phyloP scores from a whole-genome alignment of 2,797 vertebrate genomes.

The Muscicapa comitata region DNA sequence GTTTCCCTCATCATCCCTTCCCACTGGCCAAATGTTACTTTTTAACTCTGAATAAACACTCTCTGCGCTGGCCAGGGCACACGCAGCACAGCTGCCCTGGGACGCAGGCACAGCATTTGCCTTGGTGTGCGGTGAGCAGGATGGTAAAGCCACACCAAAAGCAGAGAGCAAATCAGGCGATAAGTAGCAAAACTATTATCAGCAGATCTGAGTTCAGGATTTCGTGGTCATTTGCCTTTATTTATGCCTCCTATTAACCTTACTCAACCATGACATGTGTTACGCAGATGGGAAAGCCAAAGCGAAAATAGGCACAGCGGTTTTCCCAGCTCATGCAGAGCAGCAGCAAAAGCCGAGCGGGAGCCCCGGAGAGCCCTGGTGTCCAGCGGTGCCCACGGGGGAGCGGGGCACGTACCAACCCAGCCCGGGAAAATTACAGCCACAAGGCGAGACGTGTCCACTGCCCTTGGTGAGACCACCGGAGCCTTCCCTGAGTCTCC shows the following conservation, averaged over 20 bases:
- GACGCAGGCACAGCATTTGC: not conserved
- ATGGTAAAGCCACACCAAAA: not conserved
- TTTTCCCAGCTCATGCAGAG: not conserved
- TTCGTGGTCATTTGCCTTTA: conserved; percentile 46
- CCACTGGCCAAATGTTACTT: not conserved
- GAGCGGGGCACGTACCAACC: not conserved
- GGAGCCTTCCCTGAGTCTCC: fast-evolving
- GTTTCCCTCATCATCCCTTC: not conserved
- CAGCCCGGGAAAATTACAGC: not conserved
- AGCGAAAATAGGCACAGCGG: not conserved
- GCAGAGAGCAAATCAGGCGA: not conserved
- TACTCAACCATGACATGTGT: not conserved
- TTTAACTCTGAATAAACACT: not conserved
- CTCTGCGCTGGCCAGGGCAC: not conserved
- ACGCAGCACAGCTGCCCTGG: not conserved
- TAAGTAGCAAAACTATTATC: conserved; percentile 10
- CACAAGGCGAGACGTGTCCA: fast-evolving
- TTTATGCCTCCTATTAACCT: conserved; percentile 34
- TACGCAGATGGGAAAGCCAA: not conserved
- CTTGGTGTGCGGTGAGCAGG: fast-evolving
- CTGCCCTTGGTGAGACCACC: not conserved
- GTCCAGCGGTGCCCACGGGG: fast-evolving
- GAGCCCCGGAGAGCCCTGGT: fast-evolving
- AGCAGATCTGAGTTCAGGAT: conserved; percentile 13
- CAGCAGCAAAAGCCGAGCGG: not conserved